Evolutionary conservation across 2,888 invertebrate genomes (phyloP).

Genomic region (Gastracanthus pulcherrimus): DNA sequence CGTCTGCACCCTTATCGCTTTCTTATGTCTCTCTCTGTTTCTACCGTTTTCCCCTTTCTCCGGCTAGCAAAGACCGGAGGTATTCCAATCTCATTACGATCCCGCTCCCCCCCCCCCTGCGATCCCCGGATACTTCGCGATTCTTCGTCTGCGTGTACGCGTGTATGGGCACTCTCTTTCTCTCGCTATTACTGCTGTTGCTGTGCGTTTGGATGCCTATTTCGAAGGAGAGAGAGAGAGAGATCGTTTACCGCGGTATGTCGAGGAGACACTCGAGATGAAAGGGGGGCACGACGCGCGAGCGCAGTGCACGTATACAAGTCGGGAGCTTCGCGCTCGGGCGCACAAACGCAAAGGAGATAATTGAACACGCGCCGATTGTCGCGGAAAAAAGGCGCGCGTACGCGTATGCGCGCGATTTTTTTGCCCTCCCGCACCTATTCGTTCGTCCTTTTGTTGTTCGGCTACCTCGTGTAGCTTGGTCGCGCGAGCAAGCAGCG

Average conservation of each 20-base stretch:
- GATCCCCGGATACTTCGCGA: slow-evolving; percentile 38
- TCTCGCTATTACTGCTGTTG: too few species aligned
- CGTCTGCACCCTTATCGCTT: slow-evolving; percentile 47
- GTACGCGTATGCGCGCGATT: neutral
- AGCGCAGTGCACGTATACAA: neutral
- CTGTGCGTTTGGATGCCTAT: too few species aligned
- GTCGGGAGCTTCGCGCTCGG: slow-evolving; percentile 28
- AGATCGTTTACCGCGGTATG: slow-evolving; percentile 48
- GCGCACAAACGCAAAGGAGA: slow-evolving; percentile 53
- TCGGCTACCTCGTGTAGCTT: neutral
- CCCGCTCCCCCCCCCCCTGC: slow-evolving; percentile 51
- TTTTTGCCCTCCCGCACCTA: neutral
- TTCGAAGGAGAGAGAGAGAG: neutral
- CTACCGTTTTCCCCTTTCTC: slow-evolving; percentile 21
- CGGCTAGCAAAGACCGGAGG: slow-evolving; percentile 53
- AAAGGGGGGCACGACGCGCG: slow-evolving; percentile 21
- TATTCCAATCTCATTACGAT: slow-evolving; percentile 71
- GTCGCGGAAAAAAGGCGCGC: slow-evolving; percentile 10
- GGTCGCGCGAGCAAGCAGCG: neutral
- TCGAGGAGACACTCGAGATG: slow-evolving; percentile 51
- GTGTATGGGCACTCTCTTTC: neutral
- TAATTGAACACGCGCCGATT: slow-evolving; percentile 54
- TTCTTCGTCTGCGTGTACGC: slow-evolving; percentile 32
- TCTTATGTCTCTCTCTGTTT: slow-evolving; percentile 51
- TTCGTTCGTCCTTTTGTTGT: slow-evolving; percentile 3